Evolutionary conservation across 64 coral and sea anemone genomes (phyloP), one percentile per base, ranked within the genome.

Genomic region (Hydrozoanthus tunicans): DNA sequence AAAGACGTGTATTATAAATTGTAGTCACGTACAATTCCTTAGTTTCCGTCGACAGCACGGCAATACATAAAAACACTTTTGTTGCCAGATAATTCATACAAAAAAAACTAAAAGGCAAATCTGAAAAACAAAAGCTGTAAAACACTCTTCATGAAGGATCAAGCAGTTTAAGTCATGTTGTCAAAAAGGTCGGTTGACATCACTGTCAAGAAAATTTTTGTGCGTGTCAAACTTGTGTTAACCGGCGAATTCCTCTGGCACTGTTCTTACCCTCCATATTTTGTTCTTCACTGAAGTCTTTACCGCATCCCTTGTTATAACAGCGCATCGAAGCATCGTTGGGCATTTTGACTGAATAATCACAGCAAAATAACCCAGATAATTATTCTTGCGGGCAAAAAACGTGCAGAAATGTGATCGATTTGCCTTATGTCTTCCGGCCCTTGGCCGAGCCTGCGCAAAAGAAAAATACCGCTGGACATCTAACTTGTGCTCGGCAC

Each of bases 251-350:
- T 67, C 9, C 57, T 53, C 7, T 55, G 32, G 32, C 32, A 12
- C 11, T 52, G n/a, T 43, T 56, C 76, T 79, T 77, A 96, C 95
- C 95, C 83, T 94, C 83, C 51, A 51, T 86, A 59, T 94, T 86
- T 62, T 96, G 70, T 7, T 82, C 92, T 13, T 83, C 83, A 53
- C 51, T 92, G 78, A 83, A 96, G 20, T 94, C 83, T 25, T 92
- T 94, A 8, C 95, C 95, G 59, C 95, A 96, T 13, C 95, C 95
- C 17, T 89, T 93, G 11, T 96, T 96, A 52, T 96, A 96, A 77
- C 95, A 96, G 6, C 67, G 89, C 13, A 94, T 51, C 77, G 71
- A 76, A 67, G 15, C 61, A 57, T 65, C 77, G 17, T 25, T 23
- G 3, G 95, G 92, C 95, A 96, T 96, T 71, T 80, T 81, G 78